Base-by-base conservation (phyloP, 2,113 vertebrate species). In the Candoia aspera region DNA sequence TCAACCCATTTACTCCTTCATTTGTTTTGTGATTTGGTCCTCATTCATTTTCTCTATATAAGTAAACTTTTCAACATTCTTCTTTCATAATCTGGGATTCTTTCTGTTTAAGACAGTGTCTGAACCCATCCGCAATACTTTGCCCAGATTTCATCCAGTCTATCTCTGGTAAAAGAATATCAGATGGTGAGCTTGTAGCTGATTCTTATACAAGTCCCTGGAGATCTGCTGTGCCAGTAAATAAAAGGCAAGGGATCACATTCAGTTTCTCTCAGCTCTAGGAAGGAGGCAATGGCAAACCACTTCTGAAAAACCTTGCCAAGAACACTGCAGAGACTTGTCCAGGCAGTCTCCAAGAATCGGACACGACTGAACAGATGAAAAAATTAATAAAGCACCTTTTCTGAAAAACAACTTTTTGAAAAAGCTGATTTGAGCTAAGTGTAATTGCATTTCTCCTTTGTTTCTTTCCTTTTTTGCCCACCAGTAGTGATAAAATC, bases 391-490 rank as follows among this genome's bases (percentile, higher is more conserved):
- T 1, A 54, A 91, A 93, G 24, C n/a, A 90, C 62, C 91, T 89
- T 90, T 90, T 93, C 19, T 9, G 93, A 94, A 97, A 64, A 64
- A 91, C 15, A 92, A 85, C 37, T 57, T 73, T 95, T 64, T 95
- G 83, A 93, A 91, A 94, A n/a, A 9, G 10, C 10, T 37, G 53
- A 33, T 92, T 62, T 88, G 55, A 92, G 46, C 84, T 86, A 86
- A 92, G 33, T 37, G 86, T 84, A 86, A 92, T 42, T 37, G 84
- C 93, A 90, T 62, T 33, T 42, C 33, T 33, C 26, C 4, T n/a
- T 8, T 53, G 15, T n/a, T 90, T 23, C 26, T 10, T 4, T 29
- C 60, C 60, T 64, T 64, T 29, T 64, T 29, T 64, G 60, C 60
- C 60, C 26, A 64, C 29, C 26, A 64, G 24, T 64, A 4, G 24